Evolutionary conservation across 37 sponge, comb jelly and placozoan species (phyloP), one percentile per base, ranked within the genome.

Genomic region (Spongilla lacustris): DNA sequence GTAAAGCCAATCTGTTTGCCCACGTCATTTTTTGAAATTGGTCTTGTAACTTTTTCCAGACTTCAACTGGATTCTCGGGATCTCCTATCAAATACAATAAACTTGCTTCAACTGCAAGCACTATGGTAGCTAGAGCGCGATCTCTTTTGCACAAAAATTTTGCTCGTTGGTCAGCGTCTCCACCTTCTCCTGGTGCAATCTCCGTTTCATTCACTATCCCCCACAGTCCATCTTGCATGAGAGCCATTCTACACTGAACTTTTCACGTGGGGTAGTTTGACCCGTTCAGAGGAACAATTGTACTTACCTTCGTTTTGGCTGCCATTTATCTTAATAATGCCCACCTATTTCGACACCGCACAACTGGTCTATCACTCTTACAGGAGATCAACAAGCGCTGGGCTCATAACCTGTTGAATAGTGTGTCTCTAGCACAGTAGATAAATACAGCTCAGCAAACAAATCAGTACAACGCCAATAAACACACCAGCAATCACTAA

Each of bases 71-170:
- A 76, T 87, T 76, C 3, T 80, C 69, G 27, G 81, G 76, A 33
- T 87, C 88, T 81, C 82, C 82, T 48, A 87, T 80, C 68, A 87
- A 25, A 76, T 87, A 87, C 66, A 85, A 71, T 32, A 86, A 30
- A 12, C 81, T 38, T 17, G 87, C 80, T 6, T 86, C 87, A 14
- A 86, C 79, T 17, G 83, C 37, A 37, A 88, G 76, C 23, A 82
- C 89, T 46, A 88, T 88, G 48, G 37, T 69, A 6, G 89, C 89
- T 19, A 88, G 66, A 23, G 89, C 89, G n/a, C 83, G 77, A 36
- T 88, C 89, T 66, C 77, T 24, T 24, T 79, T 27, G n/a, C 71
- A 50, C 10, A 69, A 22, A 35, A 82, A 88, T 72, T 83, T 83
- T 29, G 76, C 14, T 32, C 49, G 68, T 14, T 76, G 50, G 34